Evolutionary conservation across 2,888 invertebrate species (phyloP), one percentile per base, ranked within the genome.

Genomic region (Pterostichus madidus): DNA sequence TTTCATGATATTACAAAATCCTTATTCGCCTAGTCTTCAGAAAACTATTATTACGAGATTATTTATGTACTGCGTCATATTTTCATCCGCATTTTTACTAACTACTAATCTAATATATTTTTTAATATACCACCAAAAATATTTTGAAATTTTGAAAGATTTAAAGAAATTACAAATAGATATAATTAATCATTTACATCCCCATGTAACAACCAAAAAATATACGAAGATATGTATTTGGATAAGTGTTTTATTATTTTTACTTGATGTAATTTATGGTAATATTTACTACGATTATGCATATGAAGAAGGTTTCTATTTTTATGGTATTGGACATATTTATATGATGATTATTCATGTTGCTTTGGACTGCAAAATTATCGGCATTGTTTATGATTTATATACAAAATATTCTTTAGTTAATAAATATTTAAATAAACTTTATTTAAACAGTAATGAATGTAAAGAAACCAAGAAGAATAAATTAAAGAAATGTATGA

Each of bases 61-160:
- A 1, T 44, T 44, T 71, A 2, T 44, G 17, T 71, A 39, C 8
- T 5, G 24, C 11, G 17, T 17, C 39, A 15, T 71, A 17, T 44
- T 71, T 71, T 8, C 68, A 10, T 2, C 68, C 6, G 17, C 17
- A 15, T 44, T 44, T 39, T 13, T 71, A 17, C 8, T 71, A 10
- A 8, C 10, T 39, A 71, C 3, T 44, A 71, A 71, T 71, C 17
- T 71, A 71, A 44, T 71, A 17, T 71, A 44, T 44, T 39, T 71
- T 17, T 44, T 71, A 17, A 44, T 71, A 44, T 71, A 71, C 13
- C 68, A 17, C 8, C 10, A 17, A 24, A 8, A 7, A 15, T 71
- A 71, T 71, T 71, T 71, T 17, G 44, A 71, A 10, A 71, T 71
- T 17, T 46, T 44, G 2, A 17, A 8, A 24, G 15, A 39, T 44